Conservation (phyloP, 2,888 invertebrate genomes). For the Laothoe populi region DNA sequence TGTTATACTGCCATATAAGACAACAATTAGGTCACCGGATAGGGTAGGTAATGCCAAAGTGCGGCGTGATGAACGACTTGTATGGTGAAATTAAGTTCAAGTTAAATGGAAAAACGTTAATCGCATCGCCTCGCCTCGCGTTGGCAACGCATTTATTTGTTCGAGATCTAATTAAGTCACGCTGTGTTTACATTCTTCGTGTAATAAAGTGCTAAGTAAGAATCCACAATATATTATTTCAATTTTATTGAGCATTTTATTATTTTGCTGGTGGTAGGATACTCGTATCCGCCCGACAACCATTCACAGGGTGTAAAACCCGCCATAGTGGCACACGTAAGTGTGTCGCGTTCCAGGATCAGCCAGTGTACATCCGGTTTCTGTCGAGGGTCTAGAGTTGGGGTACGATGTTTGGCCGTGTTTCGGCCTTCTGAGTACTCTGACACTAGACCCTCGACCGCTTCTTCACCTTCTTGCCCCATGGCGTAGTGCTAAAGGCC, state of each 20-base stretch:
- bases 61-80: conserved; percentile 56
- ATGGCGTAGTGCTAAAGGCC: too few species aligned
- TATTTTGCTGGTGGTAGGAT: too few species aligned
- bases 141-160: conserved; percentile 19
- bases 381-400: too few species aligned
- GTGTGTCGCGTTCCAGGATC: too few species aligned
- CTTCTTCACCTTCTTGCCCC: too few species aligned
- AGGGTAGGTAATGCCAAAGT: conserved; percentile 69
- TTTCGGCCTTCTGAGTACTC: too few species aligned
- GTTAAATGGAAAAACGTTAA: conserved; percentile 26
- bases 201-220: neutral
- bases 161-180: conserved; percentile 16
- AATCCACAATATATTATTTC: neutral
- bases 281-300: too few species aligned
- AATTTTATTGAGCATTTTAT: neutral
- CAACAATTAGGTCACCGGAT: conserved; percentile 79
- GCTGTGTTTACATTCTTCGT: conserved; percentile 9
- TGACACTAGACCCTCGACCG: too few species aligned
- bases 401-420: too few species aligned
- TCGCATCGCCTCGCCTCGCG: conserved; percentile 10
- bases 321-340: too few species aligned
- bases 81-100: conserved; percentile 51
- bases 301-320: too few species aligned
- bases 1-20: conserved; percentile 69
- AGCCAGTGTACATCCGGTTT: too few species aligned